phyloP scores from a whole-genome alignment of 2,113 vertebrate genomes.

The Apteryx mantelli region DNA sequence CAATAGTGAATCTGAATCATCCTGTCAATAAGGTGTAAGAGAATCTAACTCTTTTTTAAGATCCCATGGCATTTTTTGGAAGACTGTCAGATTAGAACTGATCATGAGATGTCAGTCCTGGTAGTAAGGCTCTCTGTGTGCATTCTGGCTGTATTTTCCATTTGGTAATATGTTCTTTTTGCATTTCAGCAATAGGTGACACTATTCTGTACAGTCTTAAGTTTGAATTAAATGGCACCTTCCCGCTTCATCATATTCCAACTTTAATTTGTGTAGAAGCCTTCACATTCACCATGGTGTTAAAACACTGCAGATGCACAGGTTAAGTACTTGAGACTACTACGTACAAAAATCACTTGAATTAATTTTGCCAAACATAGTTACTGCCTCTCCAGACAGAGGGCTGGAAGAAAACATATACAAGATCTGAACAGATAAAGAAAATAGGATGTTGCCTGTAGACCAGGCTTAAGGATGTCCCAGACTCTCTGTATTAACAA shows the following conservation, averaged over 20 bases:
- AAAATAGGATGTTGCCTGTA: not conserved
- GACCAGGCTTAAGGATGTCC: not conserved
- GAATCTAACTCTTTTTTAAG: not conserved
- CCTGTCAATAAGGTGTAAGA: not conserved
- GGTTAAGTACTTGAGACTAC: not conserved
- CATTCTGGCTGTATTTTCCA: not conserved
- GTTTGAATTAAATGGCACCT: not conserved
- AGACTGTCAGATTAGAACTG: not conserved
- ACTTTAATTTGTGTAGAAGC: not conserved
- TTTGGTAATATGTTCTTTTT: not conserved
- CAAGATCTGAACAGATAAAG: not conserved
- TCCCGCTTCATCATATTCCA: not conserved
- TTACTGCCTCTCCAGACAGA: not conserved
- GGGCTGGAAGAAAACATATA: not conserved
- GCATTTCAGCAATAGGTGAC: not conserved
- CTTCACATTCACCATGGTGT: not conserved
- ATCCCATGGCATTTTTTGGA: not conserved
- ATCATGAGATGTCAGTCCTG: not conserved
- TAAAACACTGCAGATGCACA: not conserved
- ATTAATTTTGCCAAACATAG: not conserved
- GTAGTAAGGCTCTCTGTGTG: not conserved
- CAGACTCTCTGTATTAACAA: not conserved
- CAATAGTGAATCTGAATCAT: not conserved
- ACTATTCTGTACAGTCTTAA: not conserved
- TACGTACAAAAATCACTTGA: not conserved